Evolutionary conservation across 2,888 invertebrate species (phyloP).

Genomic region (Himalopsyche tibetana): DNA sequence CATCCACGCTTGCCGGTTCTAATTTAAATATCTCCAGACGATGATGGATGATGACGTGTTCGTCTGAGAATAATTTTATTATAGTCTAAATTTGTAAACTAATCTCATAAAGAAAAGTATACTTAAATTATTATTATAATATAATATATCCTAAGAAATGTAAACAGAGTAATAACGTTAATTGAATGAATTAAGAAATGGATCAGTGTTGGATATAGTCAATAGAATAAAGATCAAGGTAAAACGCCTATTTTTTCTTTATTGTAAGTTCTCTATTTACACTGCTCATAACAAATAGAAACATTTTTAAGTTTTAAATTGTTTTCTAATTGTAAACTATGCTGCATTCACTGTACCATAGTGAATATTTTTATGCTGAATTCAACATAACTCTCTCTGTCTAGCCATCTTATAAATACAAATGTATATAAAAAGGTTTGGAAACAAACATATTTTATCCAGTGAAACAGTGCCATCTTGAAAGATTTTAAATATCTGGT

Average conservation of each 20-base stretch:
- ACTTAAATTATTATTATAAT: background rate
- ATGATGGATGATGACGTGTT: background rate
- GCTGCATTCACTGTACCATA: constrained; percentile 62
- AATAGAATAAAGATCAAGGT: constrained; percentile 18
- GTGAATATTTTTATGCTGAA: constrained; percentile 68
- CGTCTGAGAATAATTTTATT: constrained; percentile 11
- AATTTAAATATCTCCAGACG: background rate
- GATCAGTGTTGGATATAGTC: constrained; percentile 31
- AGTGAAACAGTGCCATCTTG: constrained; percentile 10
- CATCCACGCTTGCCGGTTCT: background rate
- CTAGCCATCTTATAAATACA: background rate
- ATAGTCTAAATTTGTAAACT: constrained; percentile 34
- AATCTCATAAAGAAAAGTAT: constrained; percentile 31
- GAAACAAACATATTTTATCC: background rate
- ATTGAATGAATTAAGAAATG: constrained; percentile 59
- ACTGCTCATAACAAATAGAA: constrained; percentile 68
- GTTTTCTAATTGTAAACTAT: constrained; percentile 70
- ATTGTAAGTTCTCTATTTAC: constrained; percentile 66
- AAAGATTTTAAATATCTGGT: background rate
- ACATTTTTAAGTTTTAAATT: constrained; percentile 66
- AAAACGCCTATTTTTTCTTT: constrained; percentile 55
- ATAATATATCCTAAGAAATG: constrained; percentile 13
- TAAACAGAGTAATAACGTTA: constrained; percentile 46
- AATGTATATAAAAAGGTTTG: constrained; percentile 10
- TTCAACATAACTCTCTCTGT: background rate